Evolutionary conservation across 2,888 invertebrate species (phyloP).

Genomic region (Pogonocherus hispidulus): DNA sequence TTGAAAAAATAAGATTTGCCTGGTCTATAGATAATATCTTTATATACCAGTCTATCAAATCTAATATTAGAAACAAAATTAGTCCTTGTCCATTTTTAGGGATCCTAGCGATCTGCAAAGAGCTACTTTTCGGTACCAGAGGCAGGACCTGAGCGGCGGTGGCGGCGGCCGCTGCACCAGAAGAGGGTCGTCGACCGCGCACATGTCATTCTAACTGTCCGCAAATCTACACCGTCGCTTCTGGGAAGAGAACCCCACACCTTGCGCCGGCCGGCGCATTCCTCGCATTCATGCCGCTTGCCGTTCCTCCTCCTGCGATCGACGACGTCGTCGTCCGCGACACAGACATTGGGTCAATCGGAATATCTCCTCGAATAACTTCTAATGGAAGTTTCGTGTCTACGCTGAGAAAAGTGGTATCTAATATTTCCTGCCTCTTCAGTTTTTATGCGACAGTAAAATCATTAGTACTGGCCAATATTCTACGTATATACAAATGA

Average conservation of each 20-base stretch:
- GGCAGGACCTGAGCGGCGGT: slow-evolving; percentile 60
- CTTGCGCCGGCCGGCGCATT: slow-evolving; percentile 53
- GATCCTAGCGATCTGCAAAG: too few species aligned
- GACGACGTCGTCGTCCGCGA: slow-evolving; percentile 12
- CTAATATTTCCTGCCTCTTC: too few species aligned
- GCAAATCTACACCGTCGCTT: slow-evolving; percentile 69
- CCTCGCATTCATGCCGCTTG: slow-evolving; percentile 27
- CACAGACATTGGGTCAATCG: slow-evolving; percentile 32
- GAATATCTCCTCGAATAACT: slow-evolving; percentile 20
- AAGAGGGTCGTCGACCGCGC: slow-evolving; percentile 70
- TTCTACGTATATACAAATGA: too few species aligned
- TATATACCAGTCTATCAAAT: too few species aligned
- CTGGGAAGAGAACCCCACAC: slow-evolving; percentile 70
- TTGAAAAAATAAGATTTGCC: too few species aligned
- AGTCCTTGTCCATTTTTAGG: too few species aligned
- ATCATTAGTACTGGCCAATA: too few species aligned
- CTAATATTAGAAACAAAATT: too few species aligned
- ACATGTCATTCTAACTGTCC: slow-evolving; percentile 68
- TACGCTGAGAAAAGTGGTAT: background rate
- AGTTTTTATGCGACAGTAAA: too few species aligned
- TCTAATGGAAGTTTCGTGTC: slow-evolving; percentile 11
- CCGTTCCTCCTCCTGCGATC: background rate
- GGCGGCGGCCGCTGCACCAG: slow-evolving; percentile 53
- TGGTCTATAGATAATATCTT: too few species aligned
- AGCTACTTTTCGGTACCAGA: background rate